These are phyloP conservation scores for Rhingia rostrata DNA, from an alignment of 2,888 invertebrate species.

Conservation along the genomic window DNA sequence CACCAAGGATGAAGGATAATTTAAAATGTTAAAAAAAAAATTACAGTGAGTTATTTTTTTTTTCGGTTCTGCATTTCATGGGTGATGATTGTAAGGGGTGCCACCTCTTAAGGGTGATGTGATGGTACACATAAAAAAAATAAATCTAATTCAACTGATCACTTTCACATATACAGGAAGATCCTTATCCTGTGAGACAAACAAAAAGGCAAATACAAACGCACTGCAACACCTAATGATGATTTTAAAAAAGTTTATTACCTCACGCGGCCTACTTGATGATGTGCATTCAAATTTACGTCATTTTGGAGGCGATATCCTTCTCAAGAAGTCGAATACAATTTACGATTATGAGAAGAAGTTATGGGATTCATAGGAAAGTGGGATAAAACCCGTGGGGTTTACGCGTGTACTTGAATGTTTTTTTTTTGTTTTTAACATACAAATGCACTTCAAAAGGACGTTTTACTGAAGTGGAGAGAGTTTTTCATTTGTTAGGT, in stretches of 20 bases:
- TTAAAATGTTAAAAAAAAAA: constrained; percentile 44
- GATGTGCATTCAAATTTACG: constrained; percentile 70
- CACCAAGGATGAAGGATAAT: constrained; percentile 70
- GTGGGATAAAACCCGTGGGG: constrained; percentile 24
- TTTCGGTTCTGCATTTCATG: constrained; percentile 35
- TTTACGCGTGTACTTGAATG: constrained; percentile 19
- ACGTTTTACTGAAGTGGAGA: constrained; percentile 24
- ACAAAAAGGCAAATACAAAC: constrained; percentile 13
- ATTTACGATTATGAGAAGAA: constrained; percentile 69
- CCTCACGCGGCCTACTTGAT: constrained; percentile 73
- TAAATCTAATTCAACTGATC: constrained; percentile 53
- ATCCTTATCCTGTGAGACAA: constrained; percentile 52
- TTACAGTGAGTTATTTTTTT: constrained; percentile 46
- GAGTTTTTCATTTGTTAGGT: constrained; percentile 1
- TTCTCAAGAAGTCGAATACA: constrained; percentile 33
- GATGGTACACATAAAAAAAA: constrained; percentile 16
- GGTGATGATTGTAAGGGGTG: constrained; percentile 62
- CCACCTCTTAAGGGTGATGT: constrained; percentile 34
- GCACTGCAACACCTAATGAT: constrained; percentile 66
- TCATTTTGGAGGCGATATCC: constrained; percentile 40
- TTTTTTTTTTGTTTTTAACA: constrained; percentile 35
- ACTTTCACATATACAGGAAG: constrained; percentile 67
- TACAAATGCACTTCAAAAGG: constrained; percentile 63
- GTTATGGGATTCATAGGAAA: constrained; percentile 30
- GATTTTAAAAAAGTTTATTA: constrained; percentile 73